Percentiles rank a stretch among this genome's conserved stretches.
These are phyloP conservation scores for Ascaphus truei DNA, from an alignment of 2,113 vertebrate species.

Conservation along the genomic window DNA sequence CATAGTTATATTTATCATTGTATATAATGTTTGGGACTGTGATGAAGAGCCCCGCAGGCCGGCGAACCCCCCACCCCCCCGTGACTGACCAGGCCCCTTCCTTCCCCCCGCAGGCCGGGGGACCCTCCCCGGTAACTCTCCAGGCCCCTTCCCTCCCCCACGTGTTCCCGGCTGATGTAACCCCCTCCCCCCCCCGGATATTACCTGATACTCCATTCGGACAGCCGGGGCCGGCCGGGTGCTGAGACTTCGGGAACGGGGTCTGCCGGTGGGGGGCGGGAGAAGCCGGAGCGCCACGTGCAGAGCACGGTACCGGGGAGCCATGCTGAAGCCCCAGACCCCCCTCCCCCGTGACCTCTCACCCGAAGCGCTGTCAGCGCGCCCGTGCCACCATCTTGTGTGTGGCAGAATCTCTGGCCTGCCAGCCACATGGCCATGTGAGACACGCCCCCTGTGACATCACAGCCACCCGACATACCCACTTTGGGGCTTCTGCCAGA, in stretches of 20 bases:
- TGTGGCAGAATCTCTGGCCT: neutral
- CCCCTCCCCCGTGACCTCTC: neutral
- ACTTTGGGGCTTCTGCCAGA: too few relatives aligned
- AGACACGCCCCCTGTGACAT: too few relatives aligned
- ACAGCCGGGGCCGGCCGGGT: slow-evolving; percentile 63
- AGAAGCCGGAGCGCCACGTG: slow-evolving; percentile 31
- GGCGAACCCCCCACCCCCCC: too few relatives aligned
- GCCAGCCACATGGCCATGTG: too few relatives aligned
- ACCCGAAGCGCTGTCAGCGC: neutral
- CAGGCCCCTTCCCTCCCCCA: neutral
- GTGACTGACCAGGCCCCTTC: neutral
- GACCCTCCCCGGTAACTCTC: too few relatives aligned
- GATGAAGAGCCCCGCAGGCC: too few relatives aligned
- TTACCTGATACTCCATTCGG: slow-evolving; percentile 87
- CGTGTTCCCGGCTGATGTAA: neutral
- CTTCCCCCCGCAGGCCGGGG: too few relatives aligned
- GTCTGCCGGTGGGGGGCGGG: neutral
- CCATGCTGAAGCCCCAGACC: slow-evolving; percentile 16
- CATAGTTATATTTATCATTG: too few relatives aligned
- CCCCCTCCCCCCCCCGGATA: neutral
- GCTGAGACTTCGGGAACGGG: slow-evolving; percentile 43
- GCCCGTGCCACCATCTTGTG: neutral
- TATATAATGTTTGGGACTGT: too few relatives aligned
- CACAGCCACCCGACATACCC: too few relatives aligned
- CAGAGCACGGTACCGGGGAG: slow-evolving; percentile 17